Evolutionary conservation across 2,113 vertebrate genomes (phyloP), one percentile per base, ranked within the genome.

Genomic region (Leuciscus idus): DNA sequence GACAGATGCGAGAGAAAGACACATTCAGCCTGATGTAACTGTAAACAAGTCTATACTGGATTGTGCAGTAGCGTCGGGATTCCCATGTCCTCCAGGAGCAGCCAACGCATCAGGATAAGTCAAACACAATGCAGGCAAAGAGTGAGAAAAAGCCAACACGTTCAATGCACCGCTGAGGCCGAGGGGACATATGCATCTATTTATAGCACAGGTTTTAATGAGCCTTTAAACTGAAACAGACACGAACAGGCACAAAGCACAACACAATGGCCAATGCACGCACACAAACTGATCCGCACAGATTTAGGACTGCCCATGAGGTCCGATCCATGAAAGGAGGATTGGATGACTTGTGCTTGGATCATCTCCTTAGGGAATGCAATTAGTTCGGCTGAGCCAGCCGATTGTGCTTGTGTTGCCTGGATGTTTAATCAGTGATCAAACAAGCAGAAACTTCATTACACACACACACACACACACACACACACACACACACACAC

Each of bases 161-260:
- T 86, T 66, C 46, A 83, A 70, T 88, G 50, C 85, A 79, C 26
- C 48, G n/a, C 48, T 50, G 57, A 74, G 17, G 48, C 36, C 2
- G 85, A 64, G 88, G 87, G 28, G 55, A 82, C 88, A 50, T 70
- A 55, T 59, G 28, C 66, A 46, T 87, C 85, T 89, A 91, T 89
- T 89, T 91, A 86, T 90, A 90, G 84, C 72, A 62, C 55, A 9
- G 11, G 61, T 72, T 89, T 89, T 86, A 85, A 88, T 85, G 84
- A 85, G 86, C 78, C 66, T 55, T 89, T 68, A 61, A 70, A 78
- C 52, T 82, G 70, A 83, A 79, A 81, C 80, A 83, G 77, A 78
- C 52, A 66, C 28, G 75, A 78, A 84, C 81, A 88, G 36, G 59
- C 55, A 28, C 26, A 77, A 76, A 72, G 17, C 36, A 80, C 70